These are phyloP conservation scores for Rhagophthalmus giganteus DNA, from an alignment of 2,888 invertebrate genomes.

Conservation along the genomic window DNA sequence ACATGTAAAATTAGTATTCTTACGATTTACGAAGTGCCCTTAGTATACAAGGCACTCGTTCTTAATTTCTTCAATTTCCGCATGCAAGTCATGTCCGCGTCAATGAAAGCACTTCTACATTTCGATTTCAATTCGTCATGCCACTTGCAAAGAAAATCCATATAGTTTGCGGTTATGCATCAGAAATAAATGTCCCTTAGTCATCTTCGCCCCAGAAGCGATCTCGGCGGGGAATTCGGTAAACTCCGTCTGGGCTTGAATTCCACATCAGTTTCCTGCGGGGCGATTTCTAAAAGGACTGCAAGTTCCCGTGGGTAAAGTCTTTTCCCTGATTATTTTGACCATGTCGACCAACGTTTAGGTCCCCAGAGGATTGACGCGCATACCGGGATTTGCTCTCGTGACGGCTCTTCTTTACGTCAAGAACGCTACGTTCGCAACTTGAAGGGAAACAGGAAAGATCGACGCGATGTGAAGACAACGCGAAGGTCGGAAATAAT, in stretches of 20 bases:
- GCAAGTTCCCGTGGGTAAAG: slow-evolving; percentile 32
- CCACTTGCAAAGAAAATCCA: background rate
- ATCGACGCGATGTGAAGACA: slow-evolving; percentile 11
- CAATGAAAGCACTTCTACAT: background rate
- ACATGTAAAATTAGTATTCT: too few relatives aligned
- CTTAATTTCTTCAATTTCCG: too few relatives aligned
- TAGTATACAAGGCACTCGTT: too few relatives aligned
- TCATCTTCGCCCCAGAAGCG: slow-evolving; percentile 17
- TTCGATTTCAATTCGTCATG: slow-evolving; percentile 8
- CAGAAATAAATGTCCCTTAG: slow-evolving; percentile 5
- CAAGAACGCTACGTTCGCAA: slow-evolving; percentile 7
- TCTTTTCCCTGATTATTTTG: slow-evolving; percentile 38
- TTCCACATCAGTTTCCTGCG: slow-evolving; percentile 24
- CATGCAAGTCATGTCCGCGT: background rate
- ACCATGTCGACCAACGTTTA: slow-evolving; percentile 33
- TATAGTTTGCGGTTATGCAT: slow-evolving; percentile 5
- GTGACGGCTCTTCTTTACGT: slow-evolving; percentile 21
- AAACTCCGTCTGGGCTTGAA: slow-evolving; percentile 11
- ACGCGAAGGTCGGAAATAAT: slow-evolving; percentile 12
- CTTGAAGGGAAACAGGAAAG: slow-evolving; percentile 14
- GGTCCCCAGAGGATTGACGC: slow-evolving; percentile 29
- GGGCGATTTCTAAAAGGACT: slow-evolving; percentile 34
- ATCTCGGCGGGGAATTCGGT: slow-evolving; percentile 19
- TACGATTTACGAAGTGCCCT: too few relatives aligned
- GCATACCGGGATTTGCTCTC: slow-evolving; percentile 31